Base-by-base conservation (phyloP, 1,140 invertebrate species). In the Parasteatoda tepidariorum region DNA sequence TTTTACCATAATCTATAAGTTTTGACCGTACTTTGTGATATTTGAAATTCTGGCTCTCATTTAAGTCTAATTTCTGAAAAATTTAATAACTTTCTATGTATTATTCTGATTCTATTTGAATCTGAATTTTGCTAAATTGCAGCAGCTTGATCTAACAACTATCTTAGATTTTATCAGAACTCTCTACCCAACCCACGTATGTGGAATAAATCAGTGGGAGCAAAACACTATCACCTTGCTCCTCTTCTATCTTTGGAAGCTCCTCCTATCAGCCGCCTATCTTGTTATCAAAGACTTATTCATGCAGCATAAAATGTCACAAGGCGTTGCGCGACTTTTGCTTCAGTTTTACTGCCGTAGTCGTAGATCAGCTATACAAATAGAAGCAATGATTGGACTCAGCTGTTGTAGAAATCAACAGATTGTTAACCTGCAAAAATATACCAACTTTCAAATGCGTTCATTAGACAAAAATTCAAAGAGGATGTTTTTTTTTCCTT, bases 231-330 rank as follows among this genome's bases (percentile, higher is more conserved):
- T 26, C 70, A 11, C 66, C 31, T 38, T 68, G 9, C 13, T 26
- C 66, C 33, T 28, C 26, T 38, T n/a, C 15, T 59, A 24, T n/a
- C 57, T 59, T 7, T 7, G 24, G 9, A 18, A 11, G n/a, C 33
- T 59, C 41, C 41, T 57, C 68, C 31, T 59, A 41, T 38, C 66
- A 38, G 11, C 66, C n/a, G 31, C 66, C 33, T 24, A 68, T 68
- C 70, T 61, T 34, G 70, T 74, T 74, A 74, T 74, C 70, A 74
- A 41, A 73, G 70, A 74, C 55, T 59, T 74, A 74, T 59, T 74
- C 70, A 59, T n/a, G 68, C 5, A 9, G n/a, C 38, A 71, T 54
- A 71, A 54, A 55, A 71, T n/a, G 68, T 28, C 38, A 26, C 18
- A 71, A 22, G 13, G 41, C 41, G 38, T 13, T 55, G 41, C 9